phyloP scores from a whole-genome alignment of 2,888 invertebrate species.

The Yponomeuta cagnagella region DNA sequence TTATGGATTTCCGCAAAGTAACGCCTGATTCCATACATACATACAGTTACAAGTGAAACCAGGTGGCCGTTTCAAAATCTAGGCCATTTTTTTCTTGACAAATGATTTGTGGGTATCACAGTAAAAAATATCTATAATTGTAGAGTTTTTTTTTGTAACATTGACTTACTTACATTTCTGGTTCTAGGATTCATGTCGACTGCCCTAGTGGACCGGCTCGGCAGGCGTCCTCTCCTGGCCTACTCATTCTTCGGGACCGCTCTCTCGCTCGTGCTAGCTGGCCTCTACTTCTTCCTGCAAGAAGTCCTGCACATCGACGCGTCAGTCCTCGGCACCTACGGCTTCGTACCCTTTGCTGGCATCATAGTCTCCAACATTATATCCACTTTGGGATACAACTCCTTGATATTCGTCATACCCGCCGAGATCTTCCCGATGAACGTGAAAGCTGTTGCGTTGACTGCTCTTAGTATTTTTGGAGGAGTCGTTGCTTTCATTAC shows the following conservation, averaged over 20 bases:
- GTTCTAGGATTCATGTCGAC: conserved; percentile 53
- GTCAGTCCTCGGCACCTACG: conserved; percentile 33
- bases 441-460: conserved; percentile 71
- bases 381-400: conserved; percentile 59
- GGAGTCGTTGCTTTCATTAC: conserved; percentile 64
- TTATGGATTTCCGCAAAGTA: too few species aligned
- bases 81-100: too few species aligned
- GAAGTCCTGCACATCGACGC: conserved; percentile 36
- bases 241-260: conserved; percentile 50
- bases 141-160: too few species aligned
- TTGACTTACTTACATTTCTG: conserved; percentile 6
- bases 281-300: conserved; percentile 52
- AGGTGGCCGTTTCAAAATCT: too few species aligned
- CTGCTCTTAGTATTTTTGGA: conserved; percentile 56
- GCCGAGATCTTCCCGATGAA: conserved; percentile 76
- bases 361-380: conserved; percentile 43
- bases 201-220: conserved; percentile 46
- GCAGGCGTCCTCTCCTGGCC: conserved; percentile 63
- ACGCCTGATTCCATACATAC: too few species aligned
- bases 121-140: too few species aligned
- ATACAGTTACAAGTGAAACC: too few species aligned
- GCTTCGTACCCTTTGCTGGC: conserved; percentile 55
- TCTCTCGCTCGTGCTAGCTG: conserved; percentile 32
- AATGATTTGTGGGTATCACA: too few species aligned
- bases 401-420: conserved; percentile 61